Base-by-base conservation (phyloP, 2,113 vertebrate species). In the Zeus faber region DNA sequence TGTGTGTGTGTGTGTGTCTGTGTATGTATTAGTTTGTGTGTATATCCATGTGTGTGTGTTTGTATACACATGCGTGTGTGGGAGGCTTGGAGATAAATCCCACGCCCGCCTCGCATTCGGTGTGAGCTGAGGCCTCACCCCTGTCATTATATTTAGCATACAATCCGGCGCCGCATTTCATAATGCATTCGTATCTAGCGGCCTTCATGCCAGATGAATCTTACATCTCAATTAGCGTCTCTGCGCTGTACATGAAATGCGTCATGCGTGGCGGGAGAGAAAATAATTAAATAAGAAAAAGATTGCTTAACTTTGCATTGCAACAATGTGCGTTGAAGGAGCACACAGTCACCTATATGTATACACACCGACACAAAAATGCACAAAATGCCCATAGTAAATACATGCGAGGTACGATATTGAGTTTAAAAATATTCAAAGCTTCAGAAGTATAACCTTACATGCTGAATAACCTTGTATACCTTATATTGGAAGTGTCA, bases 111-210 rank as follows among this genome's bases (percentile, higher is more conserved):
- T 80, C 73, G 74, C 70, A 74, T 81, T 76, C 76, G 51, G 66
- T 70, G 70, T 81, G 74, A 83, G 81, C 65, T 58, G 58, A 44
- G 52, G 72, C 61, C 61, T 80, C 79, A 78, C 78, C 83, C 74
- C 69, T 80, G 83, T 82, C 79, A 77, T 79, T 82, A 75, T 82
- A 79, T 82, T 82, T 82, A 81, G 73, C 71, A 79, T 81, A 78
- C 26, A 9, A 68, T 74, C 67, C 76, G 62, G 74, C 68, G 65
- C 59, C 5, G n/a, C 54, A 55, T 84, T 77, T 81, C 77, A 81
- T 79, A 84, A 81, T 68, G 62, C 65, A 78, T 81, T 79, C 61
- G 55, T 58, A 70, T 71, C 72, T 39, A 48, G 55, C 49, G 71
- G 72, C 72, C 41, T 16, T 43, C 14, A n/a, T 47, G 61, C 53